Evolutionary conservation across 2,113 vertebrate genomes (phyloP), one percentile per base, ranked within the genome.

Genomic region (Agelaius phoeniceus): DNA sequence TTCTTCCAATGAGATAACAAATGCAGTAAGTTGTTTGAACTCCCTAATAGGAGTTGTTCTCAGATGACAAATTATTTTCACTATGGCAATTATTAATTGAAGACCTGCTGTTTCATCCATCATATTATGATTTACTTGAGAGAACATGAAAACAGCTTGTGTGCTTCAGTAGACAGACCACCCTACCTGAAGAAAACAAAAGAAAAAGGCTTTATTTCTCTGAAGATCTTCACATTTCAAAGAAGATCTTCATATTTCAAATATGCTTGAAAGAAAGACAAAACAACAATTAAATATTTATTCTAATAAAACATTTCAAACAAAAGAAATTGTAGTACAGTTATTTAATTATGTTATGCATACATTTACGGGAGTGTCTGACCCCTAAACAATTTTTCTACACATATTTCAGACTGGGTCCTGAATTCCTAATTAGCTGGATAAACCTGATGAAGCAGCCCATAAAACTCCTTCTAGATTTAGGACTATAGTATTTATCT

Each of bases 71-170:
- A 92, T 90, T 49, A 76, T 77, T 96, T 96, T 95, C 85, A 63
- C 59, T 83, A 15, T 65, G 69, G 33, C 78, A 96, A 95, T 94
- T 92, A 82, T 75, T 37, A 69, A 83, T 33, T 49, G 84, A 95
- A 48, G 72, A 94, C 59, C 76, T 94, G 57, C 63, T 88, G 39
- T 89, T 94, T 93, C 80, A 95, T 72, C 77, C 75, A 94, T 57
- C 93, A 27, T 74, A 51, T 55, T 91, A 41, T 68, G 54, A 87
- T 89, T 94, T 96, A 92, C 76, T 94, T 76, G 54, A 68, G 44
- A 96, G 88, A 84, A 89, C 66, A 43, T 14, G 68, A 81, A 95
- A 96, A 95, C 31, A 93, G 67, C 20, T 97, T 93, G 33, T 84
- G 46, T 26, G 13, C 66, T 94, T 93, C 6, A 15, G 80, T 65